Conservation (phyloP, 2,113 vertebrate species). For the Penelope pileata region DNA sequence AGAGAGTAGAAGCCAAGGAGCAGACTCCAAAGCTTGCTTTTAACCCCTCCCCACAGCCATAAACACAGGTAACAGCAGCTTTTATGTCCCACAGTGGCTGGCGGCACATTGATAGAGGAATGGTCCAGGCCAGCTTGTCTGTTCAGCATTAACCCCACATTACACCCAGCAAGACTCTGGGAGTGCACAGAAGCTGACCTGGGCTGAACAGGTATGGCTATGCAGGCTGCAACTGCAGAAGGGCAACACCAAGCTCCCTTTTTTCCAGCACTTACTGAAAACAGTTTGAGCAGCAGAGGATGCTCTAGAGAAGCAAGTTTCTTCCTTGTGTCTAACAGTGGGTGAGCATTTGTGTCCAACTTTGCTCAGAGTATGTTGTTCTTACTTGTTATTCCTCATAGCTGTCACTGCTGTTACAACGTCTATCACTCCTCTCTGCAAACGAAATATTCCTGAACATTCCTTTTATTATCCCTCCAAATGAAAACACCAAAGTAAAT, state of each 20-base stretch:
- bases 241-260: not conserved
- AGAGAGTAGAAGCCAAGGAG: not conserved
- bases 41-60: not conserved
- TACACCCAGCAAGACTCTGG: not conserved
- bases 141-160: not conserved
- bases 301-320: too few relatives aligned
- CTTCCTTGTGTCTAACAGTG: too few relatives aligned
- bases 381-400: accelerated
- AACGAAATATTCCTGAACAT: not conserved
- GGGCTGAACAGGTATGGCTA: not conserved
- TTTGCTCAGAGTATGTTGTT: accelerated
- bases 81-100: not conserved
- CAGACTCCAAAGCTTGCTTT: not conserved
- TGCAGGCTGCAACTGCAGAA: accelerated
- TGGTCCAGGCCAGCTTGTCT: not conserved
- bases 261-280: not conserved
- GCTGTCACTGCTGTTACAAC: not conserved
- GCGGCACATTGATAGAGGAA: not conserved
- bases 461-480: not conserved
- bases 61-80: not conserved
- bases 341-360: too few relatives aligned
- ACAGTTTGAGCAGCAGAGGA: not conserved
- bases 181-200: not conserved
- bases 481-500: constrained; percentile 11
- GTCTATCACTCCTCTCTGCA: not conserved